Evolutionary conservation across 2,113 vertebrate species (phyloP).

Genomic region (Equus quagga): DNA sequence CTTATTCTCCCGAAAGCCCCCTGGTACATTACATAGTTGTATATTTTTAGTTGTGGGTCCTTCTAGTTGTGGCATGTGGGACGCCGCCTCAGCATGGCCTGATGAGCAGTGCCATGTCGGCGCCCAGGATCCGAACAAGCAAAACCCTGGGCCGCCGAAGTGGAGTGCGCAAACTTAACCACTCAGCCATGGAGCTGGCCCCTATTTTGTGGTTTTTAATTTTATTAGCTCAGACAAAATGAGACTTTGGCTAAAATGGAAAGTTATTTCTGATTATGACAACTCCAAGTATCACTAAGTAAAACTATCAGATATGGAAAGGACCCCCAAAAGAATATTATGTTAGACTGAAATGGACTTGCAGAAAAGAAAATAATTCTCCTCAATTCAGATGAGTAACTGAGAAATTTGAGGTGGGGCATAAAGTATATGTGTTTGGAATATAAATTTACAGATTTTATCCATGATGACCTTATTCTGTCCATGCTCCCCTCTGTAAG

Average conservation of each 20-base stretch:
- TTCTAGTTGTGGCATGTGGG: no score
- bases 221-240: conserved; percentile 27
- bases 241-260: not conserved
- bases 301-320: conserved; percentile 30
- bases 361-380: not conserved
- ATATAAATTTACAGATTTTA: conserved; percentile 20
- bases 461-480: not conserved
- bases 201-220: not conserved
- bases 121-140: no score
- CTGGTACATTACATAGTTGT: no score
- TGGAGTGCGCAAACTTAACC: no score
- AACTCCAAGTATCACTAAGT: not conserved
- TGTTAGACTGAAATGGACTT: conserved; percentile 30
- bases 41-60: no score
- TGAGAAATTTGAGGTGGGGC: conserved; percentile 22
- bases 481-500: not conserved
- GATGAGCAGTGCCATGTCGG: no score
- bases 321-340: not conserved
- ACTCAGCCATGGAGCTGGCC: no score
- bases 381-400: not conserved
- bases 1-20: no score
- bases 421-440: not conserved
- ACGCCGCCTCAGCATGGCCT: no score
- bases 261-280: conserved; percentile 50
- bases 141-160: no score